A percentile compares a stretch with the other conserved stretches of the same genome.
Evolutionary conservation across 2,888 invertebrate species (phyloP).

Genomic region (Eristalis arbustorum): DNA sequence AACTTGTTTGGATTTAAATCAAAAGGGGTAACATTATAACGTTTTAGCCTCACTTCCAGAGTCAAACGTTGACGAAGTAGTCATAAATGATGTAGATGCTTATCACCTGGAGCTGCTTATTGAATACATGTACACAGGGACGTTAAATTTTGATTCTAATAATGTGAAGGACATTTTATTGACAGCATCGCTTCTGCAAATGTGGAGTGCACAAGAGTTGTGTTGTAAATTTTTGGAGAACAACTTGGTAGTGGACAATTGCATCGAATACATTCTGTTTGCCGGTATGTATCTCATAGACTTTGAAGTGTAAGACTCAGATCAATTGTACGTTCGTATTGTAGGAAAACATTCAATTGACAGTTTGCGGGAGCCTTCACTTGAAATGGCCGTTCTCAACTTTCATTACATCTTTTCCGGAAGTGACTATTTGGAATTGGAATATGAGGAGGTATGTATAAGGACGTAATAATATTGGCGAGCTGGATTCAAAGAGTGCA

Average conservation of each 20-base stretch:
- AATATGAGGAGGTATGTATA: neutral
- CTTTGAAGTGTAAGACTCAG: conserved; percentile 39
- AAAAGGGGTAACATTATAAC: neutral
- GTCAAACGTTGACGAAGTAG: conserved; percentile 71
- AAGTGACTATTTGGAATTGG: neutral
- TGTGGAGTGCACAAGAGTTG: conserved; percentile 72
- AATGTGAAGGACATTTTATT: conserved; percentile 72
- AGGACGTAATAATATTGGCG: no score
- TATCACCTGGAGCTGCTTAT: conserved; percentile 71
- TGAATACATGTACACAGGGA: conserved; percentile 74
- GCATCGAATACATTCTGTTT: conserved; percentile 73
- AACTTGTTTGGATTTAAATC: neutral
- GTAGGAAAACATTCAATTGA: conserved; percentile 20
- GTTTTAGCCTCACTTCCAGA: conserved; percentile 73
- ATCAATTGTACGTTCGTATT: neutral
- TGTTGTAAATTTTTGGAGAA: conserved; percentile 72
- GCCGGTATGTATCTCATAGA: conserved; percentile 63
- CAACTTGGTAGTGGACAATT: conserved; percentile 70
- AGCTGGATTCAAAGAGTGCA: no score
- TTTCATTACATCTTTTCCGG: neutral
- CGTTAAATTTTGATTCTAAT: conserved; percentile 70
- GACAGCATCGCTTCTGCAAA: conserved; percentile 73
- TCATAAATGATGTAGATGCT: conserved; percentile 72
- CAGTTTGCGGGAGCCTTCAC: neutral
- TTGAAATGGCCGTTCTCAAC: neutral